These are phyloP conservation scores for Eretmocerus hayati DNA, from an alignment of 2,888 invertebrate genomes.

Conservation along the genomic window DNA sequence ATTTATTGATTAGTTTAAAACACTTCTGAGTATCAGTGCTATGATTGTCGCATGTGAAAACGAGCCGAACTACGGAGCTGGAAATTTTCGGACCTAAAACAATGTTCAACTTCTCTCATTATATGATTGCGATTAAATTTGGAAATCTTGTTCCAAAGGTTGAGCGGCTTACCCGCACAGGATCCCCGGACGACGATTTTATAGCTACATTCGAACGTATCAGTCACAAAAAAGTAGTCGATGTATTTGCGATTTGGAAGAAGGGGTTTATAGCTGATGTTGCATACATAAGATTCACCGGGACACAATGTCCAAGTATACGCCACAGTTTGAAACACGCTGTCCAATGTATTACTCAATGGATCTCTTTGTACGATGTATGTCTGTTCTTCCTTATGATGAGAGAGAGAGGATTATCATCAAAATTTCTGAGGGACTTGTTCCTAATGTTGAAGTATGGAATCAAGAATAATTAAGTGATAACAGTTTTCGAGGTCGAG, in stretches of 20 bases:
- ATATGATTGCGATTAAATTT: too few relatives aligned
- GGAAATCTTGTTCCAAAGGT: too few relatives aligned
- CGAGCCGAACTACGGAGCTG: slow-evolving; percentile 16
- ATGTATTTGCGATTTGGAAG: slow-evolving; percentile 33
- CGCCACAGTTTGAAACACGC: slow-evolving; percentile 38
- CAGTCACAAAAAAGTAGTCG: slow-evolving; percentile 40
- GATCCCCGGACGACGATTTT: slow-evolving; percentile 35
- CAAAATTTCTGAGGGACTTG: too few relatives aligned
- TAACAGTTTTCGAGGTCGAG: too few relatives aligned
- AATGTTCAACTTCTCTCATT: not conserved
- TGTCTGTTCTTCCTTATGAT: slow-evolving; percentile 30
- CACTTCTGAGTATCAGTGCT: slow-evolving; percentile 24
- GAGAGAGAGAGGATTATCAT: too few relatives aligned
- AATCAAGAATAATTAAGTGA: too few relatives aligned
- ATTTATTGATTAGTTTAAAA: slow-evolving; percentile 41
- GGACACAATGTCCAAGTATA: slow-evolving; percentile 33
- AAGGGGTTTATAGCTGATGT: slow-evolving; percentile 39
- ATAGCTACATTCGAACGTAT: slow-evolving; percentile 26
- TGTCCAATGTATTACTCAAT: slow-evolving; percentile 37
- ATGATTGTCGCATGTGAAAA: slow-evolving; percentile 20
- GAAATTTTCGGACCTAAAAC: slow-evolving; percentile 26
- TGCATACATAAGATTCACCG: slow-evolving; percentile 30
- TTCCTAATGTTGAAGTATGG: too few relatives aligned
- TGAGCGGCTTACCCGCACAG: slow-evolving; percentile 32
- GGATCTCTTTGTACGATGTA: slow-evolving; percentile 35